These are phyloP conservation scores for Adelognathus sp. DNA, from an alignment of 2,888 invertebrate genomes.

Conservation along the genomic window DNA sequence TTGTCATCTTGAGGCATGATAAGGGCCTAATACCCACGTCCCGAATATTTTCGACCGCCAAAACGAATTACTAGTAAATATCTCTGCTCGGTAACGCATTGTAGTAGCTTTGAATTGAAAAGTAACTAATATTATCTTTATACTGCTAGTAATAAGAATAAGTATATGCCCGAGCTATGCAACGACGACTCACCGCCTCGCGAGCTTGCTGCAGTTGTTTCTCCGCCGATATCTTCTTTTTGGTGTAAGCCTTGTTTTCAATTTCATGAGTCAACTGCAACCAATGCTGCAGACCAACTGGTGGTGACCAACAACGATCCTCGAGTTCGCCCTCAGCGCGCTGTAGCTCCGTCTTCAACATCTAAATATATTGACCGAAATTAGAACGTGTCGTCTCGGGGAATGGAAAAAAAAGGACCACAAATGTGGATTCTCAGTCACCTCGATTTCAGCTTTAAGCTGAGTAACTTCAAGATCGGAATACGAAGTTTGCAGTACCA, in stretches of 20 bases:
- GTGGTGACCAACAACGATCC: conserved; percentile 94
- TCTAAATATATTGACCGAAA: conserved; percentile 81
- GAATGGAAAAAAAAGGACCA: no score
- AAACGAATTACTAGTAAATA: no score
- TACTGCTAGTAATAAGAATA: no score
- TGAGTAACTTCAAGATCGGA: conserved; percentile 92
- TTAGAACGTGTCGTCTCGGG: no score
- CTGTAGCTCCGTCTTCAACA: conserved; percentile 90
- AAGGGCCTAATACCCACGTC: no score
- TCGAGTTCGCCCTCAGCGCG: conserved; percentile 95
- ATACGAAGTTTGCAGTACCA: conserved; percentile 88
- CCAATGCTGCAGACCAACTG: conserved; percentile 95
- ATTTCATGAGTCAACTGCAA: conserved; percentile 97
- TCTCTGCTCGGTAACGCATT: no score
- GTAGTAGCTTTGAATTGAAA: no score
- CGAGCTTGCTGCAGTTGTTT: conserved; percentile 92
- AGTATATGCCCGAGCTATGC: not conserved
- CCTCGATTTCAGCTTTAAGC: conserved; percentile 92
- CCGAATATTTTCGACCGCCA: no score
- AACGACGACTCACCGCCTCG: conserved; percentile 88
- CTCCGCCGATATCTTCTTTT: conserved; percentile 92
- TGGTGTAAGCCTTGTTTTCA: conserved; percentile 93
- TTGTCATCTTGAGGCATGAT: no score
- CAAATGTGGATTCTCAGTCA: no score
- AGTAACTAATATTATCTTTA: no score